Conservation (phyloP, 2,797 vertebrate genomes). For the Leptoclinus maculatus region DNA sequence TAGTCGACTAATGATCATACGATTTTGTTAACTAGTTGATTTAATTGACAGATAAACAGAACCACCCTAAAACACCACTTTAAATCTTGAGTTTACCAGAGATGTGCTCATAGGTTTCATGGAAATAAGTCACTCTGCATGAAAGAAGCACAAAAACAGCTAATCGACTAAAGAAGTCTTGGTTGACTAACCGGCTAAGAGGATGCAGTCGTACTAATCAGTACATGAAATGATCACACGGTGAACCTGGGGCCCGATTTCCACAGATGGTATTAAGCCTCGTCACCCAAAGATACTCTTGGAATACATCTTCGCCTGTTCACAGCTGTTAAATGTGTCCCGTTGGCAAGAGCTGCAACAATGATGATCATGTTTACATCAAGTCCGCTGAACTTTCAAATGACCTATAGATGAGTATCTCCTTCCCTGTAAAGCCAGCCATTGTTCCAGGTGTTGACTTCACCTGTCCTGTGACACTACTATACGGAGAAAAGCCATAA, state of each 20-base stretch:
- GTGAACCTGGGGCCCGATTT: neutral
- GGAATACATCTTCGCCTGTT: constrained; percentile 40
- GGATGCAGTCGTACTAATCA: neutral
- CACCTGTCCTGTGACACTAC: constrained; percentile 39
- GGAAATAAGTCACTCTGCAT: too few species aligned
- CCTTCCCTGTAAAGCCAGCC: constrained; percentile 61
- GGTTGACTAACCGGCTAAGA: too few species aligned
- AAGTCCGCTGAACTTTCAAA: constrained; percentile 58
- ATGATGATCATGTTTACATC: constrained; percentile 57
- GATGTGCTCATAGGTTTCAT: too few species aligned
- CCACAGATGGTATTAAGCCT: neutral
- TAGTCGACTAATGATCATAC: too few species aligned
- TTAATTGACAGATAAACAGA: too few species aligned
- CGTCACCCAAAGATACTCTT: neutral
- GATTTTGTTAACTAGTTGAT: too few species aligned
- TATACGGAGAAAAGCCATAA: constrained; percentile 56
- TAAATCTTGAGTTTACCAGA: too few species aligned
- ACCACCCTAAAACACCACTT: too few species aligned
- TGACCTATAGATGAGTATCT: constrained; percentile 72
- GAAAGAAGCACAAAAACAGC: too few species aligned
- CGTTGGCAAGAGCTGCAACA: constrained; percentile 33
- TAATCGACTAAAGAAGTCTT: too few species aligned
- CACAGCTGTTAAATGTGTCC: constrained; percentile 59
- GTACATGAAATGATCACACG: neutral
- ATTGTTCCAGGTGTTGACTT: constrained; percentile 72